These are phyloP conservation scores for Zhuqinia jingwanae DNA, from an alignment of 2,888 invertebrate species.

Conservation along the genomic window DNA sequence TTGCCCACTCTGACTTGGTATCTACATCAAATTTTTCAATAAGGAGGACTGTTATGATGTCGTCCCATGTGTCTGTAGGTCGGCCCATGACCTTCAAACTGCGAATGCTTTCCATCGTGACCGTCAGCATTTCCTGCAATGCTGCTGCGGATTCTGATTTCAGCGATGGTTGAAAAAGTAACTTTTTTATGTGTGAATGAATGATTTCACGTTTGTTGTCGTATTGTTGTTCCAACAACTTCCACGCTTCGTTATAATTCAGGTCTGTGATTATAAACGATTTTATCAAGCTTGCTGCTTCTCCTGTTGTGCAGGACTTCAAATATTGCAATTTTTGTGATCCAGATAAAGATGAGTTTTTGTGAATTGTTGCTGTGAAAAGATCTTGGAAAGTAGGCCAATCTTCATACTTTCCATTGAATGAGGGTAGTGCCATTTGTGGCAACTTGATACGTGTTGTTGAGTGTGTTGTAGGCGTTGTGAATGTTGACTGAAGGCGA, in stretches of 20 bases:
- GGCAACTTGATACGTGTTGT: constrained; percentile 54
- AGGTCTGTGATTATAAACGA: constrained; percentile 38
- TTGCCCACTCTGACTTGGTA: constrained; percentile 52
- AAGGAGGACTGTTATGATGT: constrained; percentile 28
- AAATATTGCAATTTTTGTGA: constrained; percentile 68
- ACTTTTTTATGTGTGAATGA: not conserved
- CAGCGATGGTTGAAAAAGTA: constrained; percentile 1
- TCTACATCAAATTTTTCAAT: constrained; percentile 36
- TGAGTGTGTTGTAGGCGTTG: too few species aligned
- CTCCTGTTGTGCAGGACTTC: constrained; percentile 29
- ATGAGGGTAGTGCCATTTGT: constrained; percentile 58
- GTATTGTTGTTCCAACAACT: constrained; percentile 37
- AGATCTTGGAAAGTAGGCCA: constrained; percentile 68
- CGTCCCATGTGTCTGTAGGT: constrained; percentile 43
- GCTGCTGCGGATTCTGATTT: constrained; percentile 7
- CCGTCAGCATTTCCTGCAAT: constrained; percentile 23
- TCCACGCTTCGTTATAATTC: constrained; percentile 63
- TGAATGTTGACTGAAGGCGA: too few species aligned
- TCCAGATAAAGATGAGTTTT: constrained; percentile 23
- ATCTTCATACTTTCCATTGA: constrained; percentile 58
- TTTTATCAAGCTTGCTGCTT: constrained; percentile 41
- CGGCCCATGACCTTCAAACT: constrained; percentile 22
- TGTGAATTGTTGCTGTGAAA: constrained; percentile 37
- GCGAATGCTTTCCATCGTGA: constrained; percentile 15
- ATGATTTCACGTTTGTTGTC: constrained; percentile 59